Percentiles rank a stretch among this genome's conserved stretches.
Evolutionary conservation across 2,113 vertebrate species (phyloP).

Genomic region (Synchiropus splendidus): DNA sequence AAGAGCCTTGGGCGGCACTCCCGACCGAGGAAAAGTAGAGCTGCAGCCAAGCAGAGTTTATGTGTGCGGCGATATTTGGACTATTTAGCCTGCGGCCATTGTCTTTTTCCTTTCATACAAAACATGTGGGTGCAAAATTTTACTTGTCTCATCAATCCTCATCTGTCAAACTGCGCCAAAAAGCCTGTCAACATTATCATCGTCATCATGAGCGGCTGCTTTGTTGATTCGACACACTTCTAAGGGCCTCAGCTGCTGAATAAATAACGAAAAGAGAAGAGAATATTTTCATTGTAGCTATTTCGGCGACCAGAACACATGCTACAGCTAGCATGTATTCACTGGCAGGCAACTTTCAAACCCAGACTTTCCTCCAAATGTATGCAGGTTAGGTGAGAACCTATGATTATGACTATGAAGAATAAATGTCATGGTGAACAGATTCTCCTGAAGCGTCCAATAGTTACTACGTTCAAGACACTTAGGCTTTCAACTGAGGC

Average conservation of each 20-base stretch:
- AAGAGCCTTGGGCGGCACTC: conserved; percentile 45
- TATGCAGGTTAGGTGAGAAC: too few relatives aligned
- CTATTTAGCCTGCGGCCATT: conserved; percentile 34
- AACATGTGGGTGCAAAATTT: conserved; percentile 30
- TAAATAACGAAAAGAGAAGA: background rate
- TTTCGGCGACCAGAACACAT: too few relatives aligned
- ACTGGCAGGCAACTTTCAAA: too few relatives aligned
- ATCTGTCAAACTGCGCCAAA: conserved; percentile 44
- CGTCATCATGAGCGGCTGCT: conserved; percentile 27
- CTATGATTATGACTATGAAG: too few relatives aligned
- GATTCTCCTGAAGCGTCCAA: too few relatives aligned
- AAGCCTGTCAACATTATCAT: conserved; percentile 20
- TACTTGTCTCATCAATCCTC: conserved; percentile 48
- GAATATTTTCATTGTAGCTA: too few relatives aligned
- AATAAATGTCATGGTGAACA: too few relatives aligned
- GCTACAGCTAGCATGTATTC: too few relatives aligned
- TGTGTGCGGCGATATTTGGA: conserved; percentile 13
- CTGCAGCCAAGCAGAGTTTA: conserved; percentile 15
- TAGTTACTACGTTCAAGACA: too few relatives aligned
- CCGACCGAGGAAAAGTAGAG: conserved; percentile 38
- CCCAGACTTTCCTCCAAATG: too few relatives aligned
- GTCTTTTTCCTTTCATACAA: conserved; percentile 42
- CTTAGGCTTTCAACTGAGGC: too few relatives aligned
- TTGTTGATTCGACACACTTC: conserved; percentile 34
- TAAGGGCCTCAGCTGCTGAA: conserved; percentile 19